Conservation (phyloP, 2,797 vertebrate genomes). For the Alectoris magna region DNA sequence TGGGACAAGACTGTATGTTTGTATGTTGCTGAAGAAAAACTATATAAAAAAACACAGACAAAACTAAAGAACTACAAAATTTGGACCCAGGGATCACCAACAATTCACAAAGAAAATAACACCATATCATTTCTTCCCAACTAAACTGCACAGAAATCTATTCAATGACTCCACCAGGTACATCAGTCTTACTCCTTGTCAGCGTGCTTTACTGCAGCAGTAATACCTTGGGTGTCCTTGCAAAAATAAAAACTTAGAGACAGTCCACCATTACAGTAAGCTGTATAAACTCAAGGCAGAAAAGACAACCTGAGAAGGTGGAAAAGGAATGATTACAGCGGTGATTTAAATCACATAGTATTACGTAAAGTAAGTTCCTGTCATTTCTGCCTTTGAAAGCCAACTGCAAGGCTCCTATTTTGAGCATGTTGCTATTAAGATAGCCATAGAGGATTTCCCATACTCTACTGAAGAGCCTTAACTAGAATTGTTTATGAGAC, state of each 20-base stretch:
- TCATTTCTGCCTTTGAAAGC: not conserved
- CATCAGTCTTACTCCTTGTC: not conserved
- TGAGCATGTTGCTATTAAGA: not conserved
- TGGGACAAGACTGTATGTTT: not conserved
- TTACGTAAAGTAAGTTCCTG: not conserved
- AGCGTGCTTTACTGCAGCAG: not conserved
- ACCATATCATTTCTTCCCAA: not conserved
- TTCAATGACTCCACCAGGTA: not conserved
- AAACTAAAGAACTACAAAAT: not conserved
- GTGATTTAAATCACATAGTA: not conserved
- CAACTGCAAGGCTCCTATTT: not conserved
- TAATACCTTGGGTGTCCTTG: not conserved
- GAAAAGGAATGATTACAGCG: not conserved
- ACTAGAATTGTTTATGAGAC: not conserved
- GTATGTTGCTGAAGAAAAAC: not conserved
- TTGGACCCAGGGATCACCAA: not conserved
- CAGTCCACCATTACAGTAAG: not conserved
- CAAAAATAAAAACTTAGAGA: not conserved
- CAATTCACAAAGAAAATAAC: not conserved
- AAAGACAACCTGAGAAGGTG: not conserved
- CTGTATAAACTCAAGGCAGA: not conserved
- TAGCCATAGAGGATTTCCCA: conserved; percentile 31
- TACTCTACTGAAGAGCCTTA: conserved; percentile 4
- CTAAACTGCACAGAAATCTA: not conserved
- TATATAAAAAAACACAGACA: not conserved